These are phyloP conservation scores for Corythaeola cristata DNA, from an alignment of 2,113 vertebrate species.

Conservation along the genomic window DNA sequence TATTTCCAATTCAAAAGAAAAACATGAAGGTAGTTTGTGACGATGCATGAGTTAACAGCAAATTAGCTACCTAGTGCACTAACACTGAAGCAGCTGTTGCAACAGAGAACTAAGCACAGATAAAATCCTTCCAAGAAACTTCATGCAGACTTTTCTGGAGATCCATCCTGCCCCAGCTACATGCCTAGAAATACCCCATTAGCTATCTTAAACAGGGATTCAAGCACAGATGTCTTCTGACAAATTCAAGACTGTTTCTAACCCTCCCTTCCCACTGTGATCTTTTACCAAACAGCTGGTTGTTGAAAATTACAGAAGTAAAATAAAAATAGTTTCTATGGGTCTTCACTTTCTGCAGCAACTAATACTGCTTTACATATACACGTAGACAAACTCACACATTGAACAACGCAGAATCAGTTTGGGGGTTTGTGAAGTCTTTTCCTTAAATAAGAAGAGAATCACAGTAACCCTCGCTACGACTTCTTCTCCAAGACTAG, in stretches of 20 bases:
- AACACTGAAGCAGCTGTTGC: background rate
- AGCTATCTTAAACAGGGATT: background rate
- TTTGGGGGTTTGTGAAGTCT: background rate
- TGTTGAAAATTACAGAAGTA: background rate
- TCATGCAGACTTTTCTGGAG: background rate
- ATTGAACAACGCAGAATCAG: background rate
- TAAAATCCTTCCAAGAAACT: background rate
- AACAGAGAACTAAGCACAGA: background rate
- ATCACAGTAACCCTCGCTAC: background rate
- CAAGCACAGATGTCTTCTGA: background rate
- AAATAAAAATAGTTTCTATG: background rate
- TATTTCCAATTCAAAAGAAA: background rate
- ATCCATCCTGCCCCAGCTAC: background rate
- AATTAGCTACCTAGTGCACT: background rate
- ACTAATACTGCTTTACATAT: background rate
- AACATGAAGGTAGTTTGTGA: background rate
- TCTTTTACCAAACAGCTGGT: background rate
- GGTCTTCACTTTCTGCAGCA: background rate
- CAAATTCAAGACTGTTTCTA: background rate
- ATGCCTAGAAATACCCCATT: background rate
- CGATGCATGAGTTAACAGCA: accelerated
- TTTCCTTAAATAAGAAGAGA: background rate
- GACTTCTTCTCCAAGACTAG: background rate
- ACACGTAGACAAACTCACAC: background rate
- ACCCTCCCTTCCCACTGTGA: background rate